phyloP scores from a whole-genome alignment of 2,888 invertebrate species.

The Horisme vitalbata region DNA sequence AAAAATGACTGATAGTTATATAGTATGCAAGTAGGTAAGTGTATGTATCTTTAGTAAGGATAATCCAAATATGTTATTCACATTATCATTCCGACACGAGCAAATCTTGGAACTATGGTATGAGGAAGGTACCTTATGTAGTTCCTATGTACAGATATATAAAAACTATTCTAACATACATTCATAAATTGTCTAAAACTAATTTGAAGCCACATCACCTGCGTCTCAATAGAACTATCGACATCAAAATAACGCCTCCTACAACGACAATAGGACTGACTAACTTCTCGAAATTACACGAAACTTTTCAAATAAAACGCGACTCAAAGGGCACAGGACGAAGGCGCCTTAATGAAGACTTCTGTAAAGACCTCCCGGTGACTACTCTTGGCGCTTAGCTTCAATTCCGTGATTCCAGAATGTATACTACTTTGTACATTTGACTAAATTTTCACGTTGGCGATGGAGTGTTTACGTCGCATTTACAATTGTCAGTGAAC shows the following conservation, averaged over 20 bases:
- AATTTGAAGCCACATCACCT: neutral
- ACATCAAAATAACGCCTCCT: conserved; percentile 36
- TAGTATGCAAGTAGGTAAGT: no score
- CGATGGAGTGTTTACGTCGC: no score
- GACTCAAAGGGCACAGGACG: conserved; percentile 69
- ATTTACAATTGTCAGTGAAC: no score
- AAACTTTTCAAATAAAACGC: conserved; percentile 77
- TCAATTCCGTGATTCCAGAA: no score
- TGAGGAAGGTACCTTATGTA: no score
- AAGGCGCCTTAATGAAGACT: conserved; percentile 29
- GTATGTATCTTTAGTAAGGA: no score
- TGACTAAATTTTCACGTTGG: no score
- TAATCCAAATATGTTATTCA: no score
- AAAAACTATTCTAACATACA: neutral
- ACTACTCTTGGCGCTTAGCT: conserved; percentile 1
- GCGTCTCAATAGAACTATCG: conserved; percentile 16
- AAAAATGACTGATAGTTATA: no score
- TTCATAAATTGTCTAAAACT: neutral
- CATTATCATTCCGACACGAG: no score
- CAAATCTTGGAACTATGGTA: no score
- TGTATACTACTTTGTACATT: no score
- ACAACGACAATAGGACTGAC: conserved; percentile 66
- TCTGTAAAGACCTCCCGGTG: conserved; percentile 23
- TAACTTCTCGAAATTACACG: conserved; percentile 69
- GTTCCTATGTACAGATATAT: neutral